Evolutionary conservation across 2,113 vertebrate species (phyloP).

Genomic region (Platycercus adscitus): DNA sequence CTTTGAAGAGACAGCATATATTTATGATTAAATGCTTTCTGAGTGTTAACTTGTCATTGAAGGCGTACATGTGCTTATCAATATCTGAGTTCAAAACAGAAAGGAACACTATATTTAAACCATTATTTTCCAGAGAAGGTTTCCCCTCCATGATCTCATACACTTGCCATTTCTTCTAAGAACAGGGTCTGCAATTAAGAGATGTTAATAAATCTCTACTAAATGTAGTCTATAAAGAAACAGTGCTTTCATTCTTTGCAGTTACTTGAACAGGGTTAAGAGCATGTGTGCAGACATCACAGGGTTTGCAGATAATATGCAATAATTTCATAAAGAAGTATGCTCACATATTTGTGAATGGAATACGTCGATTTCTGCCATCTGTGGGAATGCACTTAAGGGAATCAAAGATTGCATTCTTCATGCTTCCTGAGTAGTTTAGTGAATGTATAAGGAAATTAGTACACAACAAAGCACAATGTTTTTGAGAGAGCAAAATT

Average conservation of each 20-base stretch:
- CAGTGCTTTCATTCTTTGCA: not conserved
- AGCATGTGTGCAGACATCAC: not conserved
- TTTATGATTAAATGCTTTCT: not conserved
- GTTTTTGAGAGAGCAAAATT: not conserved
- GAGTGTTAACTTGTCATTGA: not conserved
- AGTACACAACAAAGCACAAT: not conserved
- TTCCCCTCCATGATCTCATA: not conserved
- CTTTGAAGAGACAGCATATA: not conserved
- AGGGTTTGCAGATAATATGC: not conserved
- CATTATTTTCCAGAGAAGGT: not conserved
- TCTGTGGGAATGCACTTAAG: not conserved
- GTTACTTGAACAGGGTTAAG: not conserved
- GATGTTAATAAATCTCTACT: not conserved
- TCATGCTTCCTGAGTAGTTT: not conserved
- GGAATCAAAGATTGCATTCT: not conserved
- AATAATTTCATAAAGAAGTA: not conserved
- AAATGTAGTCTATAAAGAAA: not conserved
- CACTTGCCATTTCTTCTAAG: not conserved
- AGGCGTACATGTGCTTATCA: not conserved
- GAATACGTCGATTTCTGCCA: not conserved
- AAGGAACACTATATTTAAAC: not conserved
- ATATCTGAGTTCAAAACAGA: not conserved
- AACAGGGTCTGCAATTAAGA: not conserved
- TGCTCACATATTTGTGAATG: not conserved
- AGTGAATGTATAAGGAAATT: not conserved